Percentiles rank a stretch among this genome's conserved stretches.
Evolutionary conservation across 2,113 vertebrate species (phyloP).

Genomic region (Siniperca knerii): DNA sequence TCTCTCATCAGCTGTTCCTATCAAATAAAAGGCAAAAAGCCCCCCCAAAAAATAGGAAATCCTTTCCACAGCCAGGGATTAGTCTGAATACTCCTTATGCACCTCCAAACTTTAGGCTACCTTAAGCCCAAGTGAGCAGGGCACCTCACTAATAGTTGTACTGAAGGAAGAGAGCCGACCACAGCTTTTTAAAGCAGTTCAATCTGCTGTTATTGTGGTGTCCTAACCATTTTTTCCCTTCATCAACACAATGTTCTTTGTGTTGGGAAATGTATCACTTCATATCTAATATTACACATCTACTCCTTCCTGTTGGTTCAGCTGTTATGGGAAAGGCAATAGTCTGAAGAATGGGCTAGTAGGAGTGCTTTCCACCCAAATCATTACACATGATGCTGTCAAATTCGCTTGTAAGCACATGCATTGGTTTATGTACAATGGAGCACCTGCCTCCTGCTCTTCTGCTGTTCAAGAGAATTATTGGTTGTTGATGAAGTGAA

Average conservation of each 20-base stretch:
- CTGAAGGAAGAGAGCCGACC: not conserved
- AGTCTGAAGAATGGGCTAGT: not conserved
- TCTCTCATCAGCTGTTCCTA: too few relatives aligned
- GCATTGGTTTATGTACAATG: not conserved
- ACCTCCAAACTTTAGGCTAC: not conserved
- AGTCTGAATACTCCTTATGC: slow-evolving; percentile 13
- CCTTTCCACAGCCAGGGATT: slow-evolving; percentile 15
- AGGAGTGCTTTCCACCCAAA: not conserved
- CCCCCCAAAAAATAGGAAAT: not conserved
- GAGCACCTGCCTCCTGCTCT: not conserved
- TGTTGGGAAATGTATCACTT: slow-evolving; percentile 8
- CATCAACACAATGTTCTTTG: slow-evolving; percentile 12
- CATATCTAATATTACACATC: slow-evolving; percentile 10
- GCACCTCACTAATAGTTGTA: not conserved
- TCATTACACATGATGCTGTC: not conserved
- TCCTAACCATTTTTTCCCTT: not conserved
- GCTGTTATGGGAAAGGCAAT: not conserved
- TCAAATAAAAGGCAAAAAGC: too few relatives aligned
- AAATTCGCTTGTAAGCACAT: not conserved
- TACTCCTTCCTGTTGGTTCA: slow-evolving; percentile 23
- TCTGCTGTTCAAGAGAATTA: not conserved
- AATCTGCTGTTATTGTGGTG: not conserved
- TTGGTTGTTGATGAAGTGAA: not conserved
- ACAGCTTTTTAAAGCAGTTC: not conserved
- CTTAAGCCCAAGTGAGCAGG: not conserved